A percentile compares a stretch with the other conserved stretches of the same genome.
phyloP scores from a whole-genome alignment of 2,113 vertebrate species.

The Corythoichthys haematopterus region DNA sequence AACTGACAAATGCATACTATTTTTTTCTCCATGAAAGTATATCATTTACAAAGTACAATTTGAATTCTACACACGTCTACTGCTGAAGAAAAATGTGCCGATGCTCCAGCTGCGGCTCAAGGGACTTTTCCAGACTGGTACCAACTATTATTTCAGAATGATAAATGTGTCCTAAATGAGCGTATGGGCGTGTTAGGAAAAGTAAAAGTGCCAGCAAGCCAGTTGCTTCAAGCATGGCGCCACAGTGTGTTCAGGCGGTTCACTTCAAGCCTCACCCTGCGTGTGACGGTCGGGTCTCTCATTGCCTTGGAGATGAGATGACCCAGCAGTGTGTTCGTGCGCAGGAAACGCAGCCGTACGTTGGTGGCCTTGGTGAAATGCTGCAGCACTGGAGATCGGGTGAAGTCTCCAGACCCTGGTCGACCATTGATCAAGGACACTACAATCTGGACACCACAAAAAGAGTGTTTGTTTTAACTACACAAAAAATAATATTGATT shows the following conservation, averaged over 20 bases:
- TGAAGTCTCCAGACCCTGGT: constrained; percentile 83
- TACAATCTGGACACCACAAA: constrained; percentile 73
- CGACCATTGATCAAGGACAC: constrained; percentile 86
- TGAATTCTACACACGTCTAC: too few species aligned
- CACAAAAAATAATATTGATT: not conserved
- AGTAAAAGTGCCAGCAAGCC: constrained; percentile 18
- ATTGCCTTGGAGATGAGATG: constrained; percentile 89
- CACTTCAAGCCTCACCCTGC: constrained; percentile 74
- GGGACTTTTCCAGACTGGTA: constrained; percentile 19
- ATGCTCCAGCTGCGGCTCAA: constrained; percentile 13
- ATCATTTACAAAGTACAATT: too few species aligned
- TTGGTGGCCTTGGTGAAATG: constrained; percentile 90
- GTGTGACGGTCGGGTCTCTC: constrained; percentile 83
- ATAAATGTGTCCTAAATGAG: constrained; percentile 25
- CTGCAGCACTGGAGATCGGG: constrained; percentile 75
- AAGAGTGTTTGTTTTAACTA: not conserved
- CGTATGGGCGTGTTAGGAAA: constrained; percentile 32
- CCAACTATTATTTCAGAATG: not conserved
- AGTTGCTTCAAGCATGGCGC: constrained; percentile 22
- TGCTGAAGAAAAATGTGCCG: not conserved
- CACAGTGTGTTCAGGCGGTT: constrained; percentile 15
- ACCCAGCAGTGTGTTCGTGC: constrained; percentile 86
- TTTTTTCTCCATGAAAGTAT: too few species aligned
- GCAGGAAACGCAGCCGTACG: constrained; percentile 84
- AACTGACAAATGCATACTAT: too few species aligned